Percentiles rank a stretch among this genome's conserved stretches.
Evolutionary conservation across 2,888 invertebrate genomes (phyloP).

Genomic region (Harpagoxenus sublaevis): DNA sequence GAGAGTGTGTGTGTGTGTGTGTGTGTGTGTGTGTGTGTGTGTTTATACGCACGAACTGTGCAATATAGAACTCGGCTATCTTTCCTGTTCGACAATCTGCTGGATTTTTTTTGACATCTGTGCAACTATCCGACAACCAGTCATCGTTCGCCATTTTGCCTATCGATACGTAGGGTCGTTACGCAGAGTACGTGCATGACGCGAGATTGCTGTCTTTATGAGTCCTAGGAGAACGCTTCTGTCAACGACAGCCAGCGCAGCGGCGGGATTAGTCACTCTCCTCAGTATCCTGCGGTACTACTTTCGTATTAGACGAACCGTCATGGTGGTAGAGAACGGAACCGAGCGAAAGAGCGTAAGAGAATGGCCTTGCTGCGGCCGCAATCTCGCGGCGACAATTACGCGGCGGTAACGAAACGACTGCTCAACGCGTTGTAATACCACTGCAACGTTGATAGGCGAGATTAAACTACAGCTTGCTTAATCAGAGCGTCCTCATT

Average conservation of each 20-base stretch:
- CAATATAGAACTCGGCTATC: not conserved
- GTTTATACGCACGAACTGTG: not conserved
- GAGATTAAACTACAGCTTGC: constrained; percentile 61
- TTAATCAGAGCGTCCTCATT: constrained; percentile 15
- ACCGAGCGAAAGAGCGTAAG: constrained; percentile 19
- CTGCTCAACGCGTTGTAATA: constrained; percentile 67
- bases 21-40: too few species aligned
- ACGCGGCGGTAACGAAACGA: constrained; percentile 64
- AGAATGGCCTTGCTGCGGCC: constrained; percentile 14
- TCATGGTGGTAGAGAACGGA: not conserved
- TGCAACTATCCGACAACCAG: not conserved
- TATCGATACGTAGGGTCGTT: not conserved
- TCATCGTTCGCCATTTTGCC: not conserved
- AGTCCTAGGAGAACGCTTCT: constrained; percentile 45
- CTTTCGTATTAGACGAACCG: constrained; percentile 68
- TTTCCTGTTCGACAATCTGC: not conserved
- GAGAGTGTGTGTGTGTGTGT: too few species aligned
- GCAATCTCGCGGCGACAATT: constrained; percentile 73
- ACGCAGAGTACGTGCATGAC: not conserved
- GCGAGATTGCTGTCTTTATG: constrained; percentile 60
- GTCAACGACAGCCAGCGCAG: constrained; percentile 59
- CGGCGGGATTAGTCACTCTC: constrained; percentile 75
- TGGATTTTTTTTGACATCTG: not conserved
- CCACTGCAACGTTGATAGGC: constrained; percentile 57
- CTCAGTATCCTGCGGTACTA: constrained; percentile 64